These are phyloP conservation scores for Antitype chi DNA, from an alignment of 2,888 invertebrate genomes.

Conservation along the genomic window DNA sequence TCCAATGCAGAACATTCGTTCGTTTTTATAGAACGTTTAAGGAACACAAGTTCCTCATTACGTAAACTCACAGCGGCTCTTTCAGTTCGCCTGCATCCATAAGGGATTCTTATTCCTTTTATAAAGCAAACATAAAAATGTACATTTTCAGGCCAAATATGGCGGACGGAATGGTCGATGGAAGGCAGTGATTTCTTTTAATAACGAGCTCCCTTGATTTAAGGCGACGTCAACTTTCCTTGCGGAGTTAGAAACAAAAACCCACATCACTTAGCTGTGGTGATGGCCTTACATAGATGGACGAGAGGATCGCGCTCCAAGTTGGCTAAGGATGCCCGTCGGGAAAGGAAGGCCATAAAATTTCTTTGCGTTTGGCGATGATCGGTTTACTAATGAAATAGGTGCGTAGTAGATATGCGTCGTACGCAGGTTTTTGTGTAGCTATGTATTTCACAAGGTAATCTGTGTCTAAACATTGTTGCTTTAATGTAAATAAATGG, in stretches of 20 bases:
- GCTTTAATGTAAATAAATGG: conserved; percentile 31
- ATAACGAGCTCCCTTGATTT: conserved; percentile 80
- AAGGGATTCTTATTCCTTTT: conserved; percentile 81
- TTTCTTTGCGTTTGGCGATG: conserved; percentile 57
- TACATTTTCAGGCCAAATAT: conserved; percentile 83
- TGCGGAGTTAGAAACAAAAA: conserved; percentile 86
- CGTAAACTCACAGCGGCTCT: conserved; percentile 64
- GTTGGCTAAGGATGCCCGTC: conserved; percentile 55
- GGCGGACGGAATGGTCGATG: conserved; percentile 78
- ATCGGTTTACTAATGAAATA: conserved; percentile 41
- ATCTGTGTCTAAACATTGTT: conserved; percentile 26
- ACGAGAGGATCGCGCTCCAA: conserved; percentile 65
- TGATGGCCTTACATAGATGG: conserved; percentile 68
- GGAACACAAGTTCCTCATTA: conserved; percentile 72
- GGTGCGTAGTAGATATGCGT: conserved; percentile 26
- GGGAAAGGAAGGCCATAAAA: conserved; percentile 64
- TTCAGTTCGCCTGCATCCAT: conserved; percentile 78
- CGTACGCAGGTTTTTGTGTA: conserved; percentile 7
- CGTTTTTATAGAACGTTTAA: conserved; percentile 66
- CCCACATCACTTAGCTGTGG: conserved; percentile 56
- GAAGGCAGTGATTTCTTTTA: conserved; percentile 87
- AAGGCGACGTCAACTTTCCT: conserved; percentile 87
- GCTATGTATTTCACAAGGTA: conserved; percentile 23
- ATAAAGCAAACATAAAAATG: conserved; percentile 79
- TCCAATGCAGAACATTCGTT: conserved; percentile 48